Evolutionary conservation across 1,140 invertebrate genomes (phyloP), one percentile per base, ranked within the genome.

Genomic region (Nymphalis io): DNA sequence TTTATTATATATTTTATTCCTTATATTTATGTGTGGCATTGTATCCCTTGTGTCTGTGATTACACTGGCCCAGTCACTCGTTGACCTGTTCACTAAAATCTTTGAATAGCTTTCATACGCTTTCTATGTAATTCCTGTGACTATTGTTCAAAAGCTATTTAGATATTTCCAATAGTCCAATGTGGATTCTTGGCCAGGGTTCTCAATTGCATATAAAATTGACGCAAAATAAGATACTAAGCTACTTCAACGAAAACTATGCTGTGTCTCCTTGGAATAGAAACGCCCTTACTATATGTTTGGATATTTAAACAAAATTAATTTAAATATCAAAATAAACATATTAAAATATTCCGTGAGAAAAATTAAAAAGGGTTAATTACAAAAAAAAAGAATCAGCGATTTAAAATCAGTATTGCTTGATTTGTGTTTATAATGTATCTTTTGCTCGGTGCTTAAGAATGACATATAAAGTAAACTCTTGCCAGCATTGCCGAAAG

Each of bases 221-320:
- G 57, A 67, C 57, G 44, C 57, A 67, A 67, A 67, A 67, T 67
- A 67, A 67, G 55, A 42, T 67, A 67, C 44, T 60, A 67, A 67
- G 55, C 57, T 67, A 67, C 27, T 67, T 51, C 33, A 23, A 18
- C 21, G 64, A 60, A 64, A 67, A 67, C 57, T 51, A 60, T 38
- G 27, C 42, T 51, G 16, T 23, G n/a, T 67, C 57, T 60, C 27
- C 33, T 48, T 15, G 20, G 60, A 44, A 21, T 60, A 21, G 3
- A 13, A 60, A 20, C 11, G 27, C 16, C 59, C 33, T 18, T 60
- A 60, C 59, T n/a, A 21, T 20, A 11, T 51, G 48, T 20, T 12
- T 16, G 13, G 8, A n/a, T n/a, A 0, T 18, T 16, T n/a, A n/a
- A n/a, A n/a, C n/a, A n/a, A n/a, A n/a, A n/a, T n/a, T n/a, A n/a